Evolutionary conservation across 2,113 vertebrate genomes (phyloP).

Genomic region (Paramisgurnus dabryanus): DNA sequence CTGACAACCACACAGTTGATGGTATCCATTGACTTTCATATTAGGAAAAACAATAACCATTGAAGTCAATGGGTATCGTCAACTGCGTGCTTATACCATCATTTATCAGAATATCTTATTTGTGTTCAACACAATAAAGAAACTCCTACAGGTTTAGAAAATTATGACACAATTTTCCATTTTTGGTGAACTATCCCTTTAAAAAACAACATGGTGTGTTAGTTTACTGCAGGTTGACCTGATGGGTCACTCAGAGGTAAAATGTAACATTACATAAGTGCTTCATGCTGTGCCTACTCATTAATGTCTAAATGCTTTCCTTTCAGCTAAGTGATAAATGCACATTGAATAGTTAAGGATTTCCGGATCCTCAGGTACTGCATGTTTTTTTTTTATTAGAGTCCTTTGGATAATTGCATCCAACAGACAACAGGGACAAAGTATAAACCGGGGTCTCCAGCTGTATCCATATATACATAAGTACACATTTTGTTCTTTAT

Average conservation of each 20-base stretch:
- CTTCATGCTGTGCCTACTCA: constrained; percentile 4
- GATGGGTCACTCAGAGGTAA: neutral
- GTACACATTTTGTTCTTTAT: too few species aligned
- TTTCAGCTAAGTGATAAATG: constrained; percentile 22
- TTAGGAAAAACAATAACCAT: too few species aligned
- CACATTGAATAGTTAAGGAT: constrained; percentile 38
- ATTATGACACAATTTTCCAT: too few species aligned
- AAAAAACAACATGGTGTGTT: neutral
- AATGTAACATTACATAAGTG: constrained; percentile 23
- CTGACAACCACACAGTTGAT: too few species aligned
- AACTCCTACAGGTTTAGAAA: too few species aligned
- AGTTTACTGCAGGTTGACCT: constrained; percentile 59
- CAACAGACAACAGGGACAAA: constrained; percentile 6
- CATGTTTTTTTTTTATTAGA: neutral
- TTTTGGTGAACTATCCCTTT: too few species aligned
- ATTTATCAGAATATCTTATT: too few species aligned
- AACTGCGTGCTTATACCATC: too few species aligned
- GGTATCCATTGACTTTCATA: too few species aligned
- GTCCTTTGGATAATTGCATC: neutral
- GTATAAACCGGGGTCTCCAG: neutral
- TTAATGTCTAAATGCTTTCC: constrained; percentile 16
- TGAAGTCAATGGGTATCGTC: too few species aligned
- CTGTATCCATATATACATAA: neutral
- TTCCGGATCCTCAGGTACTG: constrained; percentile 6
- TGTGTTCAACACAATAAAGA: too few species aligned